These are phyloP conservation scores for Chrysodeixis includens DNA, from an alignment of 2,888 invertebrate genomes.

Conservation along the genomic window DNA sequence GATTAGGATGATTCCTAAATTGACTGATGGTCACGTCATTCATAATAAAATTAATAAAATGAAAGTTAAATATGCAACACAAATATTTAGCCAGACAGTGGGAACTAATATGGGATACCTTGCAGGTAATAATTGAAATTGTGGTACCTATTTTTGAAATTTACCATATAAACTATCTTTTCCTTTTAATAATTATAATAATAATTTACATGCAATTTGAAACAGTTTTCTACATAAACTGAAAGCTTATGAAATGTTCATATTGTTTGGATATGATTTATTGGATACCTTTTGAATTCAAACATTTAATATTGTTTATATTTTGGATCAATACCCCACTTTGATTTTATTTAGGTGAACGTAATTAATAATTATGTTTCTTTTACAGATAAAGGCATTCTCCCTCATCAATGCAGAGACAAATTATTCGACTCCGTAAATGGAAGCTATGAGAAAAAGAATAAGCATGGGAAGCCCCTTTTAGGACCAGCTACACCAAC, in stretches of 20 bases:
- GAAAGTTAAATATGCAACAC: slow-evolving; percentile 55
- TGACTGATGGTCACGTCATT: slow-evolving; percentile 47
- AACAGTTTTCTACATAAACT: too few species aligned
- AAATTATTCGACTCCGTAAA: slow-evolving; percentile 17
- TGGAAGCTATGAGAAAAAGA: slow-evolving; percentile 11
- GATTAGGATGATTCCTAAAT: slow-evolving; percentile 44
- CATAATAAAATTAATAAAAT: slow-evolving; percentile 48
- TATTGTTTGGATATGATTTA: too few species aligned
- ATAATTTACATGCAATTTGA: too few species aligned
- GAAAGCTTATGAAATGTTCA: too few species aligned
- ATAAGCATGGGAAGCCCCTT: slow-evolving; percentile 14
- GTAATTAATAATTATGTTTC: slow-evolving; percentile 3
- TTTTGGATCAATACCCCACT: too few species aligned
- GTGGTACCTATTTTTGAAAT: too few species aligned
- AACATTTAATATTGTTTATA: too few species aligned
- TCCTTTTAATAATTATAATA: too few species aligned
- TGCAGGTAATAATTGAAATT: slow-evolving; percentile 55
- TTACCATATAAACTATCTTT: too few species aligned
- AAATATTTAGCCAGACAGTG: slow-evolving; percentile 57
- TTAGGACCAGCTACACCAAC: slow-evolving; percentile 10
- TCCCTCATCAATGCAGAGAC: slow-evolving; percentile 11
- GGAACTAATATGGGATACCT: slow-evolving; percentile 53
- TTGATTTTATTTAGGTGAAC: too few species aligned
- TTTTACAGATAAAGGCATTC: slow-evolving; percentile 14
- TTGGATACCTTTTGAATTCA: too few species aligned